Evolutionary conservation across 2,797 vertebrate genomes (phyloP).

Genomic region (Phalloptychus januarius): DNA sequence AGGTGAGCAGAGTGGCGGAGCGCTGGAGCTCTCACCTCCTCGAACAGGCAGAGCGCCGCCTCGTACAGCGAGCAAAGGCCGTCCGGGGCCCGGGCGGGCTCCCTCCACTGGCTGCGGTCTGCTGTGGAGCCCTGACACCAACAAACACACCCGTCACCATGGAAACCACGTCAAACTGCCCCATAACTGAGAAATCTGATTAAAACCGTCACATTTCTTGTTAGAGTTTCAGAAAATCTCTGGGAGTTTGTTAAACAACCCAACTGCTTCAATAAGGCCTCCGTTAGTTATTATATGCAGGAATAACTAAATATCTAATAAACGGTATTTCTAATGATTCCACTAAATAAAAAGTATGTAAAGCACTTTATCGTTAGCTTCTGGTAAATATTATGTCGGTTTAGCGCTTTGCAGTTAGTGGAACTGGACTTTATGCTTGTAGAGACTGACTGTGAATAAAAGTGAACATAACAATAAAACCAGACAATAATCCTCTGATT

Average conservation of each 20-base stretch:
- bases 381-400: no score
- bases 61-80: conserved; percentile 95
- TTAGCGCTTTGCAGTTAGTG: no score
- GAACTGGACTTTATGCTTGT: no score
- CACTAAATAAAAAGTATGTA: no score
- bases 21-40: conserved; percentile 82
- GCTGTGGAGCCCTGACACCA: conserved; percentile 89
- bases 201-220: not conserved
- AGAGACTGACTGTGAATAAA: not conserved
- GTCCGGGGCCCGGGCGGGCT: conserved; percentile 90
- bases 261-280: no score
- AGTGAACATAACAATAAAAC: not conserved
- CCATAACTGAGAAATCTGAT: not conserved
- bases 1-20: no score
- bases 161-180: not conserved
- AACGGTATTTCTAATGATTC: not conserved
- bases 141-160: not conserved
- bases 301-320: not conserved
- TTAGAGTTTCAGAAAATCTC: not conserved
- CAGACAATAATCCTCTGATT: not conserved
- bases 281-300: not conserved
- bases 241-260: no score
- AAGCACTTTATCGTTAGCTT: no score
- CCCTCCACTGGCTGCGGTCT: conserved; percentile 96
- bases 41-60: conserved; percentile 93